Evolutionary conservation across 1,140 invertebrate species (phyloP), one percentile per base, ranked within the genome.

Genomic region (Drosophila sp.): DNA sequence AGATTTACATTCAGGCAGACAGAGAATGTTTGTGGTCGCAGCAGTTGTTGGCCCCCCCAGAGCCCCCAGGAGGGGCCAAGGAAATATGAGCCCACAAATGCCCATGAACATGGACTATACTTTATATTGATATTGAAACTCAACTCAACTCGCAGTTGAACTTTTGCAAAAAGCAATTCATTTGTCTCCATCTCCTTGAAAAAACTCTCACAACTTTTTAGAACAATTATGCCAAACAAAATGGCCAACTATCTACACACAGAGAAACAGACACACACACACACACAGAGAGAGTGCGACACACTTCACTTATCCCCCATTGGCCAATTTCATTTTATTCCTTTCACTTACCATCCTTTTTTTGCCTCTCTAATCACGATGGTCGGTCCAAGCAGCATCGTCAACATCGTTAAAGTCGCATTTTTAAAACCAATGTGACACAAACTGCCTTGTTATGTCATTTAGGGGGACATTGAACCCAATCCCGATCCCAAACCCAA

Each of bases 361-460:
- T 47, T n/a, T 23, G 44, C 44, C 44, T 44, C 41, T 47, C 44
- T 47, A 17, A 47, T 47, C 44, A 47, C 7, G 44, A 50, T 50
- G 44, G 44, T 6, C 44, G 27, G 23, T 17, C 17, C 17, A 17
- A 55, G 41, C 33, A 35, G 10, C 64, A 72, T 72, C 47, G 64
- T 61, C 64, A 62, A 74, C 75, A 76, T 82, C 83, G 79, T 87
- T 86, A 83, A 87, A 86, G 76, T 89, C 83, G 69, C 79, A 86
- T 86, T 87, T 87, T 87, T 73, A 71, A 83, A 69, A 71, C 79
- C 82, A 86, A 86, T 86, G 83, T 82, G 82, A 69, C 83, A 87
- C 72, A 83, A 86, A 81, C 72, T 82, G 84, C 61, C 83, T 70
- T 80, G 80, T 87, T 80, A 62, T 87, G 76, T 84, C 84, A 83